Evolutionary conservation across 2,888 invertebrate species (phyloP), one percentile per base, ranked within the genome.

Genomic region (Ctenicera cuprea): DNA sequence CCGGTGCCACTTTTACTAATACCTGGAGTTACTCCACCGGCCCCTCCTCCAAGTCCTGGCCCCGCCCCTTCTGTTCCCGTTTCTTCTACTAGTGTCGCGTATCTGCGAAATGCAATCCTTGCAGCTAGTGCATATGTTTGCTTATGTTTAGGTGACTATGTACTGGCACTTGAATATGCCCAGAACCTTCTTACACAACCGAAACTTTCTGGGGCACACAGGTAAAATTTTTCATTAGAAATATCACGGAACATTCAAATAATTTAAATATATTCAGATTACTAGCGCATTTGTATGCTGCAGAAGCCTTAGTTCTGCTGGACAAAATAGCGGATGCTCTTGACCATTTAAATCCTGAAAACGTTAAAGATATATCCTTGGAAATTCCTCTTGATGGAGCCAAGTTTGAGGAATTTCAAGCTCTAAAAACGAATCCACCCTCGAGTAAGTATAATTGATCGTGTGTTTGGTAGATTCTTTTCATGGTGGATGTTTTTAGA

Each of bases 211-310:
- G 93, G 92, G 71, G 91, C 92, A 16, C 93, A 94, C 82, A 92
- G 89, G 92, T 93, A 83, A 86, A 33, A 33, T 33, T 33, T 9
- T 26, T 26, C 2, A 26, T 2, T 3, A 26, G 2, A 26, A 3
- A 3, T 26, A 26, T 3, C 5, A 26, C 5, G 26, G 5, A 26
- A 26, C 5, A 26, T 5, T 26, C 22, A 52, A 52, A 52, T 54
- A 54, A n/a, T 30, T 30, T n/a, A 54, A 30, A 16, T 3, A 37
- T 54, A 33, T 54, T 30, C 9, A 94, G 94, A 85, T 91, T 95
- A 79, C 89, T 97, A 81, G 97, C 93, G 0, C 95, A 96, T 86
- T 90, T 97, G 81, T 98, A 98, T 86, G 94, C 95, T 63, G 96
- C 96, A 0, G 97, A 98, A 87, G 94, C 96, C 26, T 88, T 96